Evolutionary conservation across 2,888 invertebrate species (phyloP).

Genomic region (Oxycera nigricornis): DNA sequence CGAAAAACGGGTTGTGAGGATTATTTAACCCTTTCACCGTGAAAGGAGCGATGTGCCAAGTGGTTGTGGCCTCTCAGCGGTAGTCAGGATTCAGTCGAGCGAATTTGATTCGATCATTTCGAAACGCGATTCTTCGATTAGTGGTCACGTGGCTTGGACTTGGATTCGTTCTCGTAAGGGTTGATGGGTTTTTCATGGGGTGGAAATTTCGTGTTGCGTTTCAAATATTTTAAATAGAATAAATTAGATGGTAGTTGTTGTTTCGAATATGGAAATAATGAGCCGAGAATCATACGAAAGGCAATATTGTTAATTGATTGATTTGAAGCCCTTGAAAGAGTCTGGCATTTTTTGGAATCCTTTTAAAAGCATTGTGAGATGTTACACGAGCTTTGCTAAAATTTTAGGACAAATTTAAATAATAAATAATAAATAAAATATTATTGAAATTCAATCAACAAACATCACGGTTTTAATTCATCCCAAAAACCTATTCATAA

Average conservation of each 20-base stretch:
- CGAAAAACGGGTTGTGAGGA: not conserved
- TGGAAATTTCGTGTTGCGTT: not conserved
- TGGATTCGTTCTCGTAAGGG: not conserved
- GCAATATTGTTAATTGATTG: too few species aligned
- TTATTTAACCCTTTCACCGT: slow-evolving; percentile 14
- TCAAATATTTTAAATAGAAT: not conserved
- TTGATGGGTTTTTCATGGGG: not conserved
- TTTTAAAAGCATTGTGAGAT: too few species aligned
- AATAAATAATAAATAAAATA: too few species aligned
- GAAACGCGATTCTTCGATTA: slow-evolving; percentile 40
- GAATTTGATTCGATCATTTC: slow-evolving; percentile 36
- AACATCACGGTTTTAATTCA: too few species aligned
- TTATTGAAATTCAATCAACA: too few species aligned
- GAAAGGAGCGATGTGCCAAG: not conserved
- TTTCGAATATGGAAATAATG: not conserved
- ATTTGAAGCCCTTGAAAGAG: too few species aligned
- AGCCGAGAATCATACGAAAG: too few species aligned
- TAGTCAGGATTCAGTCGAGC: slow-evolving; percentile 35
- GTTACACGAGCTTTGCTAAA: too few species aligned
- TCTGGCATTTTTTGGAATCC: too few species aligned
- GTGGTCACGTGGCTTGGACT: slow-evolving; percentile 35
- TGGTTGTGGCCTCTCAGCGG: not conserved
- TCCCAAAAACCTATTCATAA: not conserved
- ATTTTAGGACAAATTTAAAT: too few species aligned
- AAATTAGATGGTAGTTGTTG: not conserved